phyloP scores from a whole-genome alignment of 2,888 invertebrate genomes.

The Strigamia maritima region DNA sequence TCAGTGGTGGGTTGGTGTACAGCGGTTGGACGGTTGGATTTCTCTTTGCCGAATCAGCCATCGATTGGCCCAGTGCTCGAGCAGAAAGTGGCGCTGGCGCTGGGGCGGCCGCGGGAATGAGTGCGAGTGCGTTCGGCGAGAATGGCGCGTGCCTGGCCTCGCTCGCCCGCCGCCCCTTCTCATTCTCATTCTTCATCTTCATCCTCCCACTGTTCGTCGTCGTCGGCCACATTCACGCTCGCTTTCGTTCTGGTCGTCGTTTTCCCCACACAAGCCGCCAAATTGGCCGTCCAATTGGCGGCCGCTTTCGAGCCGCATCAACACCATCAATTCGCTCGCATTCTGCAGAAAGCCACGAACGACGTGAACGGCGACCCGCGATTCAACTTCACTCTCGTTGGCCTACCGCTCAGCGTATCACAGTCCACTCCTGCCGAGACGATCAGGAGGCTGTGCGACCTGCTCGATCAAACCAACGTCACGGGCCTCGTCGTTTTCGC shows the following conservation, averaged over 20 bases:
- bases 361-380: constrained; percentile 39
- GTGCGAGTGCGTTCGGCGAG: constrained; percentile 31
- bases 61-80: not conserved
- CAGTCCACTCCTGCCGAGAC: constrained; percentile 15
- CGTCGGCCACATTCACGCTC: constrained; percentile 7
- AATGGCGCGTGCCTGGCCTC: constrained; percentile 29
- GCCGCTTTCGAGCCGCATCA: constrained; percentile 36
- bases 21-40: not conserved
- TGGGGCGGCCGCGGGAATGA: constrained; percentile 33
- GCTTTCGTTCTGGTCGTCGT: constrained; percentile 28
- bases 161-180: constrained; percentile 14
- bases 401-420: not conserved
- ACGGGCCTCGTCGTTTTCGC: constrained; percentile 37
- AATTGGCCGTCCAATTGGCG: constrained; percentile 34
- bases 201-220: not conserved
- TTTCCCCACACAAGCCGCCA: constrained; percentile 35
- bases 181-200: no score
- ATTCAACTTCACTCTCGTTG: constrained; percentile 30
- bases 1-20: not conserved
- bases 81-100: constrained; percentile 22
- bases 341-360: constrained; percentile 40
- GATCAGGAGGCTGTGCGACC: constrained; percentile 36
- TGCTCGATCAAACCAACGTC: constrained; percentile 37
- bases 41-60: not conserved
- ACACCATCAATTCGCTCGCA: constrained; percentile 8